A percentile compares a stretch with the other conserved stretches of the same genome.
phyloP scores from a whole-genome alignment of 1,140 invertebrate species.

The Zaprionus camerounensis region DNA sequence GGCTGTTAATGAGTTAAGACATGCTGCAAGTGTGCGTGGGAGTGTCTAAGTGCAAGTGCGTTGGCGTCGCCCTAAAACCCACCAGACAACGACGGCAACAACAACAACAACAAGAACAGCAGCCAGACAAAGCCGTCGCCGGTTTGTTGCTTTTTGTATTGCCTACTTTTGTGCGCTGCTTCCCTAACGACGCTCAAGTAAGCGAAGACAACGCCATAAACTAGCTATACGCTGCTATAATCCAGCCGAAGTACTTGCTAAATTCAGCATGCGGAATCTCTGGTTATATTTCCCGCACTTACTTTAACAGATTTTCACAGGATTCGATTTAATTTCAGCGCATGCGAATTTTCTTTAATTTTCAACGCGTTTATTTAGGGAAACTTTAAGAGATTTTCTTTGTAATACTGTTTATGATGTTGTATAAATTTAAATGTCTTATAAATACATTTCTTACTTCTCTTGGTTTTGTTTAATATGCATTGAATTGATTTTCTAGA shows the following conservation, averaged over 20 bases:
- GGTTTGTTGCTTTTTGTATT: constrained; percentile 55
- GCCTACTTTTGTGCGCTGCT: constrained; percentile 67
- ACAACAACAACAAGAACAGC: not conserved
- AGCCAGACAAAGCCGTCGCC: not conserved
- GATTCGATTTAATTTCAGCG: not conserved
- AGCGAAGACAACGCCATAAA: constrained; percentile 7
- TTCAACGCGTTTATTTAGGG: not conserved
- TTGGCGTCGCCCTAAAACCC: constrained; percentile 62
- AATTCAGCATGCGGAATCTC: not conserved
- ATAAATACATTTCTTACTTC: too few species aligned
- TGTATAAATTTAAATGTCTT: too few species aligned
- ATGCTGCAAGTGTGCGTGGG: constrained; percentile 29
- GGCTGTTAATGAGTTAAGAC: constrained; percentile 74
- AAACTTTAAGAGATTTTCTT: not conserved
- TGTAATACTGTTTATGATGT: too few species aligned
- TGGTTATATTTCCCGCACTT: constrained; percentile 15
- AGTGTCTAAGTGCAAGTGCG: constrained; percentile 75
- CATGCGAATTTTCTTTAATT: not conserved
- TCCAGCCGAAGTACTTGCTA: constrained; percentile 8
- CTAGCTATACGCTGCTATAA: constrained; percentile 9
- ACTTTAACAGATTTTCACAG: constrained; percentile 3
- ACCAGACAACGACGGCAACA: constrained; percentile 17
- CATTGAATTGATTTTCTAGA: too few species aligned
- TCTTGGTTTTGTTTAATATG: too few species aligned
- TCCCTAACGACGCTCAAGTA: constrained; percentile 21